Base-by-base conservation (phyloP, 2,888 invertebrate genomes). In the Hermaeophaga mercurialis region DNA sequence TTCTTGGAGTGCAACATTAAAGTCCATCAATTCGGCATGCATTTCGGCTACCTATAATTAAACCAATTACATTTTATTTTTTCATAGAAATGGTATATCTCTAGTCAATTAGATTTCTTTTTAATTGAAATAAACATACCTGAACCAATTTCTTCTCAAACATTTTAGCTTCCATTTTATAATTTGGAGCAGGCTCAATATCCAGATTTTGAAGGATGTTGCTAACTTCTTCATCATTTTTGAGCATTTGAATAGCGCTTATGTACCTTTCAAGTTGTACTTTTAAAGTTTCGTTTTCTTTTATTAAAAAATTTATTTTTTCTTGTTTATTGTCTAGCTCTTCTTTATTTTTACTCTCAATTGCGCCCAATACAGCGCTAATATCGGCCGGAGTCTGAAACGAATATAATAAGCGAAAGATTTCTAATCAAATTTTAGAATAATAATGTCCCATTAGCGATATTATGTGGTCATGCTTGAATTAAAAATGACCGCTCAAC, bases 1-100 rank as follows among this genome's bases (percentile, higher is more conserved):
- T 64, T 85, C 81, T 71, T 91, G 92, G 58, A 95, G 80, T 73
- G 88, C 81, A 52, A 91, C 89, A 78, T 94, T 94, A 70, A 94
- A 92, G 75, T 94, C 94, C 90, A 94, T 92, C 47, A 95, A 79
- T 74, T 95, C 94, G 0, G 92, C 94, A 71, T 94, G 94, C 94
- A 95, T 95, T 79, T 94, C 92, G 1, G 94, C 94, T 0, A 94
- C 92, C 89, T 90, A 69, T 9, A n/a, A n/a, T n/a, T n/a, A 61
- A 72, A 80, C 14, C 4, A 34, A 11, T 17, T 31, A 34, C 7
- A 17, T 38, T 17, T 45, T 28, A 8, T n/a, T n/a, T n/a, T n/a
- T n/a, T n/a, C n/a, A n/a, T n/a, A n/a, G n/a, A n/a, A n/a, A n/a
- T n/a, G n/a, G n/a, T n/a, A n/a, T n/a, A n/a, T n/a, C n/a, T n/a